Evolutionary conservation across 2,113 vertebrate genomes (phyloP), one percentile per base, ranked within the genome.

Genomic region (Takifugu bimaculatus): DNA sequence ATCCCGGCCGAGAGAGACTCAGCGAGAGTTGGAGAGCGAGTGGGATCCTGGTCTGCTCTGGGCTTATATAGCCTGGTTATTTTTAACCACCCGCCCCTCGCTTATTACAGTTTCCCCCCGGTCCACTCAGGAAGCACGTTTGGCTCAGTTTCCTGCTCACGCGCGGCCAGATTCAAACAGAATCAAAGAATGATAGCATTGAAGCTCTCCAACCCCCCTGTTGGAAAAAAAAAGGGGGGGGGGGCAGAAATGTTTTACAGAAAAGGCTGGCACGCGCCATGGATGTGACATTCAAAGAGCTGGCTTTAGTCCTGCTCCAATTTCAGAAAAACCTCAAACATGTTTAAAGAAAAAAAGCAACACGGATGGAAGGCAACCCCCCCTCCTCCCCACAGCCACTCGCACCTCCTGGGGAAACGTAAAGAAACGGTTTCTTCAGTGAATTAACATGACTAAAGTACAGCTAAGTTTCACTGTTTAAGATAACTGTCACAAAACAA

Each of bases 31-130:
- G 92, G 90, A 92, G 87, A 74, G 76, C 70, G 89, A 83, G 85
- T 83, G 83, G 91, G 92, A 92, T 91, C 91, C 90, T 39, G 35
- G 35, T 10, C 35, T 91, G 81, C 1, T 51, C 86, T 3, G 67
- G 85, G 92, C 80, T 97, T 97, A 92, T 97, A 97, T 97, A 97
- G 87, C 85, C 1, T 83, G 51, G 96, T 95, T 98, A 98, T 98
- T 98, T 98, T 97, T 98, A 97, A 93, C 92, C 91, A 27, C 90
- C 81, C 91, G 64, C 93, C 92, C 93, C 92, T 89, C 89, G 92
- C 91, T 92, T 92, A 93, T 94, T 93, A 92, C 92, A 84, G 88
- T 94, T 93, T 94, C 57, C 57, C 70, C 70, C 58, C 67, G 86
- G 88, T 89, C 86, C 85, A 85, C 87, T 92, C 95, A 97, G 96